Percentiles rank a stretch among this genome's conserved stretches.
Conservation (phyloP, 1,140 invertebrate species). For the Drosophila erecta region DNA sequence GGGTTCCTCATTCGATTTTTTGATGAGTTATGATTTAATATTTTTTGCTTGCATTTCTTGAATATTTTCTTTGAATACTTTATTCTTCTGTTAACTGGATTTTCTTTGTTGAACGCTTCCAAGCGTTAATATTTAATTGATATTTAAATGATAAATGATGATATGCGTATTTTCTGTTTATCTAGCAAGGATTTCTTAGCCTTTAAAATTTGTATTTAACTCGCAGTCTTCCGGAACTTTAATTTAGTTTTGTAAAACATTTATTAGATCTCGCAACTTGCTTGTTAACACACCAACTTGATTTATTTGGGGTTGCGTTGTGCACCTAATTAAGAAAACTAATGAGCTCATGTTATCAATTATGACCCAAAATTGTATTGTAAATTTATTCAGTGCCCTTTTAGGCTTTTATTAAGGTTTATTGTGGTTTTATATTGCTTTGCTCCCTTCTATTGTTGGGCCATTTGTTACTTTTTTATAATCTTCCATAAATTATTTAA, state of each 20-base stretch:
- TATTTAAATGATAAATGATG: too few relatives aligned
- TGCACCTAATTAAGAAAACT: constrained; percentile 2
- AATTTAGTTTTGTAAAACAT: too few relatives aligned
- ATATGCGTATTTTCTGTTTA: too few relatives aligned
- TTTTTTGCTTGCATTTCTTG: background rate
- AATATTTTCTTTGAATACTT: too few relatives aligned
- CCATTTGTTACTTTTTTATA: background rate
- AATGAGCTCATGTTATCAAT: constrained; percentile 5
- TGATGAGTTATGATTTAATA: too few relatives aligned
- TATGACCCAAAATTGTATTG: constrained; percentile 1
- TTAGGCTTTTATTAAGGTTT: background rate
- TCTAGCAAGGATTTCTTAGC: too few relatives aligned
- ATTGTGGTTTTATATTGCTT: background rate
- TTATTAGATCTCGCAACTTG: background rate
- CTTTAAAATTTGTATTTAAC: too few relatives aligned
- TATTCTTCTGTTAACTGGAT: background rate
- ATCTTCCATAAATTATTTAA: background rate
- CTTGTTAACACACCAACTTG: background rate
- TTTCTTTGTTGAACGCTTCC: background rate
- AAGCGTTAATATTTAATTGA: background rate
- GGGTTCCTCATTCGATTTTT: constrained; percentile 1
- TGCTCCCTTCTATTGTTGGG: background rate
- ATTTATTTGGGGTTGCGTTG: background rate
- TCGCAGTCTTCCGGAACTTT: background rate
- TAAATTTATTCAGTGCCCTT: background rate